Base-by-base conservation (phyloP, 2,888 invertebrate species). In the Steinernema hermaphroditum region DNA sequence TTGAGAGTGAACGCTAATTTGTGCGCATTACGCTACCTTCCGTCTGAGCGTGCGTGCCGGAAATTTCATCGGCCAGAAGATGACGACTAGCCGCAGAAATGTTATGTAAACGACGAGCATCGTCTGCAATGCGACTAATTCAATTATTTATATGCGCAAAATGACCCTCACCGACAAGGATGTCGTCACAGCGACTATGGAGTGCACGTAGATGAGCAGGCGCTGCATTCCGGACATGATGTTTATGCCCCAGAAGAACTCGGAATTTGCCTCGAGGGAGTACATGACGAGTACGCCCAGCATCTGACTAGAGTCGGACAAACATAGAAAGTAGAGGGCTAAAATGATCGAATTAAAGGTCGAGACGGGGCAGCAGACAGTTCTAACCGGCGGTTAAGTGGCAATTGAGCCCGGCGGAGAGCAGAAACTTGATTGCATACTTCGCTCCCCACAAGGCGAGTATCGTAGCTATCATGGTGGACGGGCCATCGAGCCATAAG, bases 21-120 rank as follows among this genome's bases (percentile, higher is more conserved):
- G 16, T 68, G 4, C n/a, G n/a, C 24, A 32, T 37, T 32, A 14
- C 22, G 6, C 24, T 54, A 62, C 62, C 62, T 62, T 62, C 2
- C 62, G 24, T 29, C 62, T 24, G 2, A 62, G 62, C 43, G 54
- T 57, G n/a, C 69, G 49, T 29, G 73, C 77, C 34, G 84, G 82
- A 69, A 80, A 85, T 72, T 82, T 77, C 50, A 85, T 74, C 4
- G 85, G 85, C 71, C 81, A 77, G 57, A 80, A 70, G 14, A 85
- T 83, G 16, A 85, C 85, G 70, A 85, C 78, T 49, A 83, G 84
- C 0, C 85, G 78, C 57, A 83, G 80, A 37, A 83, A 79, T 19
- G 85, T 80, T 68, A 85, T 84, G 76, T 81, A 83, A 41, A 85
- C 82, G 69, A 85, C 85, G 6, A 85, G 78, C 72, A 84, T 77